A percentile compares a stretch with the other conserved stretches of the same genome.
Conservation (phyloP, 2,113 vertebrate species). For the Rhodinocichla rosea region DNA sequence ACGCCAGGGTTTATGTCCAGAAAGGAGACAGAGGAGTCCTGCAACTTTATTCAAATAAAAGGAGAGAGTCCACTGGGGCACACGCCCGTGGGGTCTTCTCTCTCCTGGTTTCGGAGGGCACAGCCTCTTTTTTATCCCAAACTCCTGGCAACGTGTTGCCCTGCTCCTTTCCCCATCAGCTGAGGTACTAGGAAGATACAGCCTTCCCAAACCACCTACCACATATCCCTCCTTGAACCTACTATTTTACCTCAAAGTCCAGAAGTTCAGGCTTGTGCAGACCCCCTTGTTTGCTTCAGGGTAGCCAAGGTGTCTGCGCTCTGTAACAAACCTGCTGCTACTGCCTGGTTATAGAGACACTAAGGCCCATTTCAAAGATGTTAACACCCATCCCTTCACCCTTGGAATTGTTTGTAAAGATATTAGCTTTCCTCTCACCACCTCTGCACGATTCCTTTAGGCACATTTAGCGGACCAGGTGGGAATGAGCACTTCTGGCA, state of each 20-base stretch:
- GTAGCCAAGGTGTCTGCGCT: accelerated
- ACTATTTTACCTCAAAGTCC: not conserved
- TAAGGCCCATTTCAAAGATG: accelerated
- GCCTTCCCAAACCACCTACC: accelerated
- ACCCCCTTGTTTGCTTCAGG: too few species aligned
- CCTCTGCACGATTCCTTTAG: not conserved
- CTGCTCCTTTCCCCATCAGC: not conserved
- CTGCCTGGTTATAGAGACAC: not conserved
- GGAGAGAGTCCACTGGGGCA: not conserved
- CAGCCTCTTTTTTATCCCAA: not conserved
- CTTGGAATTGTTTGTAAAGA: not conserved
- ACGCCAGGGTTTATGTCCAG: not conserved
- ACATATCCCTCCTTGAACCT: too few species aligned
- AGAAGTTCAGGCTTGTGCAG: not conserved
- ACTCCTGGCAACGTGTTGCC: accelerated
- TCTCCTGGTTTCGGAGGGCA: accelerated
- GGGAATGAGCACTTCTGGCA: not conserved
- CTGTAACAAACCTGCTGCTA: not conserved
- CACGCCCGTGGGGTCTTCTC: accelerated
- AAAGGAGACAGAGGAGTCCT: not conserved
- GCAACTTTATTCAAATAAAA: not conserved
- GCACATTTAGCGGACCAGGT: not conserved
- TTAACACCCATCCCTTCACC: too few species aligned
- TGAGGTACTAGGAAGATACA: not conserved
- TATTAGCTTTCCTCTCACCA: not conserved